phyloP scores from a whole-genome alignment of 2,888 invertebrate species.

The Napeogenes inachia region DNA sequence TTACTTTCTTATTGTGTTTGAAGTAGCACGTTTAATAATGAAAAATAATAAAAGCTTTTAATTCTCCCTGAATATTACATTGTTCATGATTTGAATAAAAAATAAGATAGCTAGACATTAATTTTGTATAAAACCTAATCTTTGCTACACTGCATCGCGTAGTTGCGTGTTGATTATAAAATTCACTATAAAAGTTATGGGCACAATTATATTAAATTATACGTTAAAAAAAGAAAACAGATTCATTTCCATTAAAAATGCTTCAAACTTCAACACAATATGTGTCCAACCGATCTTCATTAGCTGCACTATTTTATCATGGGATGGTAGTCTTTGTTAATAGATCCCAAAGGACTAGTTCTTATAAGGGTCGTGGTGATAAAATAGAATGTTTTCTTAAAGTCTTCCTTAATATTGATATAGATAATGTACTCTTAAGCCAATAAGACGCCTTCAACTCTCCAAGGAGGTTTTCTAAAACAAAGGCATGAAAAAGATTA shows the following conservation, averaged over 20 bases:
- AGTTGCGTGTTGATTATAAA: too few relatives aligned
- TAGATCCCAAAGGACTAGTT: slow-evolving; percentile 64
- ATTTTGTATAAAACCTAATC: too few relatives aligned
- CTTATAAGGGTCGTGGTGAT: slow-evolving; percentile 67
- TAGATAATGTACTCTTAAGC: slow-evolving; percentile 63
- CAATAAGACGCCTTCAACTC: slow-evolving; percentile 43
- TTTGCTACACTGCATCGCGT: too few relatives aligned
- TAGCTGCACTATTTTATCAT: slow-evolving; percentile 34
- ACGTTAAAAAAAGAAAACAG: too few relatives aligned
- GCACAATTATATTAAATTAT: too few relatives aligned
- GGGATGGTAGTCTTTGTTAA: slow-evolving; percentile 53
- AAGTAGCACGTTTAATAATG: too few relatives aligned
- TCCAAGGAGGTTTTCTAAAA: slow-evolving; percentile 60
- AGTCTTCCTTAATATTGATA: slow-evolving; percentile 64
- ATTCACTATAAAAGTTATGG: too few relatives aligned
- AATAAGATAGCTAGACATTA: too few relatives aligned
- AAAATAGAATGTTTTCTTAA: slow-evolving; percentile 63
- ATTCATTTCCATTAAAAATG: not conserved
- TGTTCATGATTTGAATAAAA: too few relatives aligned
- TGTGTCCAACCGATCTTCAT: slow-evolving; percentile 20
- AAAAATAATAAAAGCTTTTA: too few relatives aligned
- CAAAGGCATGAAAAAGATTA: slow-evolving; percentile 65
- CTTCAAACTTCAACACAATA: not conserved
- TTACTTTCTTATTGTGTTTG: too few relatives aligned
- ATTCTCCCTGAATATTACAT: too few relatives aligned